Base-by-base conservation (phyloP, 2,797 vertebrate genomes). In the Poeciliopsis presidionis region DNA sequence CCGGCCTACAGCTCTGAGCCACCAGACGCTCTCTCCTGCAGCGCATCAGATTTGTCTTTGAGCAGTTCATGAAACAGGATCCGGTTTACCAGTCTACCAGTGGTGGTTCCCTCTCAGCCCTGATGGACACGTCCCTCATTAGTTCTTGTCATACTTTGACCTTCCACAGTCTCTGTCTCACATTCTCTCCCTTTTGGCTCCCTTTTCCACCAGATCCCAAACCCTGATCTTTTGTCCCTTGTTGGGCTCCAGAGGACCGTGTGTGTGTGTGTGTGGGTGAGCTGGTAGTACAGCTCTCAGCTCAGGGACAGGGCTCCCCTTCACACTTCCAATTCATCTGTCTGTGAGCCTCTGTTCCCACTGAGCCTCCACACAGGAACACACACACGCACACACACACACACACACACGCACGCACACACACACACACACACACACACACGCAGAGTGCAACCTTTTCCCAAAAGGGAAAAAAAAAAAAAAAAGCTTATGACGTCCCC, bases 291-390 rank as follows among this genome's bases (percentile, higher is more conserved):
- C 61, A 59, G 84, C 85, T 82, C 75, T 75, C 77, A 87, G 86
- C 89, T 88, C 51, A 53, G 78, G 82, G 87, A 95, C 93, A 92
- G 93, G 91, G 90, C 88, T 90, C 79, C 86, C 92, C 91, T 95
- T 94, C 92, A 91, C 88, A 90, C 87, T 74, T 83, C 86, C 92
- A 91, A 93, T 93, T 91, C 91, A 91, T 91, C 88, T 74, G 80
- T 88, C 91, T 84, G 82, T 80, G 79, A 33, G 73, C 79, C 85
- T 79, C 82, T 51, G 80, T 82, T 81, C 85, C 90, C 78, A 51
- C 76, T 47, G 46, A 61, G 53, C 45, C 78, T 22, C 76, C 41
- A 82, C 81, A 85, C 51, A 84, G 75, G 79, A 87, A 84, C 90
- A 85, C 90, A 82, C 90, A 84, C 86, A 80, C 90, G 84, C 72